Percentiles rank a stretch among this genome's conserved stretches.
Evolutionary conservation across 2,113 vertebrate genomes (phyloP).

Genomic region (Zootoca vivipara): DNA sequence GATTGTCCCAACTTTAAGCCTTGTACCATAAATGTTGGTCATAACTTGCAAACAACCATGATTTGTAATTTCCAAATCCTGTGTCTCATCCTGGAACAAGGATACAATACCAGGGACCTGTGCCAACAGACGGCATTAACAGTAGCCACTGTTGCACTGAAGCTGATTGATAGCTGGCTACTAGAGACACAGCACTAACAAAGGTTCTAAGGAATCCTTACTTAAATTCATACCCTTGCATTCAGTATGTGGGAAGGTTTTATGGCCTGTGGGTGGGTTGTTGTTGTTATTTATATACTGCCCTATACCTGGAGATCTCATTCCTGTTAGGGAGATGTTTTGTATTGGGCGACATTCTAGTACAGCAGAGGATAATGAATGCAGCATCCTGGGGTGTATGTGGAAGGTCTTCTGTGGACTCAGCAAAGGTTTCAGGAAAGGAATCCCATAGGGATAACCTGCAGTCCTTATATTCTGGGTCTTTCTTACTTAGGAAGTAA

Average conservation of each 20-base stretch:
- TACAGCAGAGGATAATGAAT: neutral
- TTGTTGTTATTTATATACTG: too few species aligned
- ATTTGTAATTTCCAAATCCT: neutral
- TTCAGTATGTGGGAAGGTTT: neutral
- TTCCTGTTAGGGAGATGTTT: neutral
- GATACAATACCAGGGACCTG: neutral
- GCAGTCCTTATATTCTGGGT: neutral
- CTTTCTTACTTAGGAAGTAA: too few species aligned
- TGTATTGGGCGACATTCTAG: neutral
- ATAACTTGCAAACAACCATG: neutral
- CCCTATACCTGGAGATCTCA: too few species aligned
- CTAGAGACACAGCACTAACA: neutral
- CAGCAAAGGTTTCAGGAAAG: neutral
- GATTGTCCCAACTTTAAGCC: neutral
- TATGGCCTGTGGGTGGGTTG: neutral
- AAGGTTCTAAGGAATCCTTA: neutral
- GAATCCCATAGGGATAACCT: neutral
- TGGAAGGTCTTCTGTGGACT: neutral
- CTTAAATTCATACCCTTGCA: neutral
- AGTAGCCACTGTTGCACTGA: neutral
- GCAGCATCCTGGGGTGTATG: neutral
- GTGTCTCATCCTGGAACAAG: neutral
- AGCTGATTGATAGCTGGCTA: too few species aligned
- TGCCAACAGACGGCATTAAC: neutral
- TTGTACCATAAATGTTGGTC: neutral